Evolutionary conservation across 2,888 invertebrate species (phyloP).

Genomic region (Drosophila mayaguana): DNA sequence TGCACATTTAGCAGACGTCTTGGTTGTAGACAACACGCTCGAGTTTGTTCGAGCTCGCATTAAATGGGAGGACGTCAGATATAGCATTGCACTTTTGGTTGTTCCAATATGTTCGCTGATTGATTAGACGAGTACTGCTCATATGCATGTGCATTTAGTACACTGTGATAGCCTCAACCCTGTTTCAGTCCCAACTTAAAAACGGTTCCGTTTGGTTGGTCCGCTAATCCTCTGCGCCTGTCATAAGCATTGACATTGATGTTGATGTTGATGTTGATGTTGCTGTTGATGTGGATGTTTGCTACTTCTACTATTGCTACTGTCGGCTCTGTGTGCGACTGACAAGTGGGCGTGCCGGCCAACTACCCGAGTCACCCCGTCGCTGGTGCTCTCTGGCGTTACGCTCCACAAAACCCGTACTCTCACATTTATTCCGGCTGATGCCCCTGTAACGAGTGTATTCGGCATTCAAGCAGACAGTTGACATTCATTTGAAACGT

Average conservation of each 20-base stretch:
- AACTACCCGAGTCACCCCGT: slow-evolving; percentile 61
- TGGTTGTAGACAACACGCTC: not conserved
- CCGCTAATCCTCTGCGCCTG: slow-evolving; percentile 79
- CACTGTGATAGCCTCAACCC: slow-evolving; percentile 36
- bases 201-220: slow-evolving; percentile 68
- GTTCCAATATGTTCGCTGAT: slow-evolving; percentile 69
- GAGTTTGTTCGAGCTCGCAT: no score
- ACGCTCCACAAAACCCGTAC: slow-evolving; percentile 69
- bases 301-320: slow-evolving; percentile 10
- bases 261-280: slow-evolving; percentile 68
- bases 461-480: slow-evolving; percentile 77
- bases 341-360: slow-evolving; percentile 75
- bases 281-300: slow-evolving; percentile 41
- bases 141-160: slow-evolving; percentile 54
- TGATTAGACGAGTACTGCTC: slow-evolving; percentile 53
- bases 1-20: not conserved
- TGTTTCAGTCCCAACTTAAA: slow-evolving; percentile 18
- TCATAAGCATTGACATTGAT: slow-evolving; percentile 81
- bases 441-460: slow-evolving; percentile 78
- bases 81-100: slow-evolving; percentile 62
- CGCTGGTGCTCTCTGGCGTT: slow-evolving; percentile 44
- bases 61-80: not conserved
- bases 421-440: slow-evolving; percentile 69
- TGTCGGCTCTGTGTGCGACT: slow-evolving; percentile 40
- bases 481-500: slow-evolving; percentile 79